phyloP scores from a whole-genome alignment of 2,888 invertebrate species.

The Helicoverpa assulta region DNA sequence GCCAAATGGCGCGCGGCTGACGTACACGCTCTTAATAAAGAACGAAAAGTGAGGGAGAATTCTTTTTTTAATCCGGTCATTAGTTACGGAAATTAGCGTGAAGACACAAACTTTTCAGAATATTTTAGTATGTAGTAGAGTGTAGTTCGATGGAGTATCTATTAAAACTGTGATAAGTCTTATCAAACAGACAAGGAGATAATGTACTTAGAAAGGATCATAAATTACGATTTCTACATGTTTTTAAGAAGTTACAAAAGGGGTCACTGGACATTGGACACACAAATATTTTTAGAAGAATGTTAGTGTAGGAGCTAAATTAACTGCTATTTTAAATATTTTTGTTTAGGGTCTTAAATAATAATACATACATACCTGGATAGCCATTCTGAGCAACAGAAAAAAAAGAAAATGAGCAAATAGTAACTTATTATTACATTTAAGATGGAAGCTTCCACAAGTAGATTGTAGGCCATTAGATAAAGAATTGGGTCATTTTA shows the following conservation, averaged over 20 bases:
- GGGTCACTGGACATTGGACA: not conserved
- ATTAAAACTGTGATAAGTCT: constrained; percentile 2
- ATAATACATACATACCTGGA: constrained; percentile 42
- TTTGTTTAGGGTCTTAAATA: not conserved
- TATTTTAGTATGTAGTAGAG: not conserved
- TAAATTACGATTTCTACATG: not conserved
- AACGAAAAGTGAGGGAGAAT: too few relatives aligned
- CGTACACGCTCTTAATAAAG: too few relatives aligned
- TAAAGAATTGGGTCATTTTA: not conserved
- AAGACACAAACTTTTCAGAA: too few relatives aligned
- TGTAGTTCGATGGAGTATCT: not conserved
- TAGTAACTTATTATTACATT: not conserved
- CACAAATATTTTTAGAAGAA: not conserved
- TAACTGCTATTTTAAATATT: too few relatives aligned
- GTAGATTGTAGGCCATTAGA: not conserved
- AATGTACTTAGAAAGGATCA: constrained; percentile 1
- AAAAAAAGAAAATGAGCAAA: constrained; percentile 6
- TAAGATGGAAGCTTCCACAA: not conserved
- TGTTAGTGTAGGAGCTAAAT: not conserved
- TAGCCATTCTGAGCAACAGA: constrained; percentile 35
- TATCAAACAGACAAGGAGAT: constrained; percentile 1
- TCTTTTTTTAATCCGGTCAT: too few relatives aligned
- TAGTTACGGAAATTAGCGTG: too few relatives aligned
- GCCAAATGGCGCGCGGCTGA: too few relatives aligned
- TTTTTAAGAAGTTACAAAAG: not conserved